Evolutionary conservation across 2,797 vertebrate genomes (phyloP), one percentile per base, ranked within the genome.

Genomic region (Pantherophis alleghaniensis): DNA sequence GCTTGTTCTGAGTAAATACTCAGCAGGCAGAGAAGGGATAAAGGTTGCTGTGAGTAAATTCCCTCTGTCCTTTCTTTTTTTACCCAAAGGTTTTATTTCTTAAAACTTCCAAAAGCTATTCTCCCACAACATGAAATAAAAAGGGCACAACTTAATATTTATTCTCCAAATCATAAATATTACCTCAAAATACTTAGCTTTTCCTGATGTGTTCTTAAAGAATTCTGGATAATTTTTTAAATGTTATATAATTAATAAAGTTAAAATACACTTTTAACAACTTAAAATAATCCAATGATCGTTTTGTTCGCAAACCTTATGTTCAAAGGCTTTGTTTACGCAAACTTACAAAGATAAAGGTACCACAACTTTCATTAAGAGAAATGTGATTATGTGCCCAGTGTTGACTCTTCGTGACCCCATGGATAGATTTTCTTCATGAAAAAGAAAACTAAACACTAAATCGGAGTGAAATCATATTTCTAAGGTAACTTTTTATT

Each of bases 1-100:
- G 42, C 28, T 91, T 55, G 42, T 93, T 91, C 56, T 91, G 37
- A 88, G 61, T 88, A 93, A 93, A 91, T 88, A 53, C 42, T 61
- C 90, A 91, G 28, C 55, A 91, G 28, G 92, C 74, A 83, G 74
- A 47, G 37, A 91, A 56, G 24, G 83, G 55, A 56, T 61, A 59
- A 93, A 91, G 37, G 63, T 59, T 88, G 37, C 32, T 57, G 53
- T 90, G n/a, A 89, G 13, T 53, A 88, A 83, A 3, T 88, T 42
- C 74, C 74, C 20, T 24, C 37, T 42, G 37, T 47, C 20, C 37
- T 0, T 28, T 7, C 9, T 94, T 60, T 69, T 94, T 79, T 83
- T 53, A 24, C 14, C 22, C 51, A 90, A 32, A 7, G 90, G 37
- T 61, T 22, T 28, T 57, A 42, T 1, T 0, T 59, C 11, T 86